Evolutionary conservation across 2,113 vertebrate species (phyloP).

Genomic region (Malurus cyaneus): DNA sequence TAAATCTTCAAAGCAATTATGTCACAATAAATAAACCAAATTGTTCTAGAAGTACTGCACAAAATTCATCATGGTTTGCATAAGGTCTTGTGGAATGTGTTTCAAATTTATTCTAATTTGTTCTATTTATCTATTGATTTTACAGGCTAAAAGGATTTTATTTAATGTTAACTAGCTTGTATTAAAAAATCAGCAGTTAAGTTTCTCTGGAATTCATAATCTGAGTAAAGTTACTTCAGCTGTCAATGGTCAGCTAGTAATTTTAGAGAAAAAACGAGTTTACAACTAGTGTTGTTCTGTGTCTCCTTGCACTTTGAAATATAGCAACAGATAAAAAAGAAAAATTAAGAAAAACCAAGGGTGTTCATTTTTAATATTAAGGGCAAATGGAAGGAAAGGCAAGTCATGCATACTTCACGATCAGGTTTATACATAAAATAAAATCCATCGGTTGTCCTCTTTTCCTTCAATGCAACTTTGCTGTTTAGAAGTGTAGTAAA

Average conservation of each 20-base stretch:
- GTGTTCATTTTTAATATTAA: neutral
- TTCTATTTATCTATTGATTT: neutral
- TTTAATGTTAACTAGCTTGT: neutral
- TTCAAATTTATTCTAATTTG: neutral
- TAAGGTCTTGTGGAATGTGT: neutral
- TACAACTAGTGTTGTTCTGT: neutral
- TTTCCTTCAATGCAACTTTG: neutral
- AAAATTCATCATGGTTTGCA: neutral
- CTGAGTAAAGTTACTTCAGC: neutral
- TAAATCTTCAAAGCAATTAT: neutral
- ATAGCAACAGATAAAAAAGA: neutral
- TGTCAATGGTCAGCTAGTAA: neutral
- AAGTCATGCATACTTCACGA: neutral
- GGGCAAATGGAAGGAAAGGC: neutral
- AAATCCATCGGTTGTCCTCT: neutral
- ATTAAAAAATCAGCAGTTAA: neutral
- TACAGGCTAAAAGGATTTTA: neutral
- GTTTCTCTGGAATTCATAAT: neutral
- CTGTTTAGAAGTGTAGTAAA: neutral
- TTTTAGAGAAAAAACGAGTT: neutral
- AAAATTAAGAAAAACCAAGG: neutral
- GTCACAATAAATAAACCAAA: neutral
- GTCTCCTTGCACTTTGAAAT: neutral
- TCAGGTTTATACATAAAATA: neutral
- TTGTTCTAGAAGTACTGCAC: neutral